These are phyloP conservation scores for Gymnothorax reevesii DNA, from an alignment of 2,797 vertebrate species.

Conservation along the genomic window DNA sequence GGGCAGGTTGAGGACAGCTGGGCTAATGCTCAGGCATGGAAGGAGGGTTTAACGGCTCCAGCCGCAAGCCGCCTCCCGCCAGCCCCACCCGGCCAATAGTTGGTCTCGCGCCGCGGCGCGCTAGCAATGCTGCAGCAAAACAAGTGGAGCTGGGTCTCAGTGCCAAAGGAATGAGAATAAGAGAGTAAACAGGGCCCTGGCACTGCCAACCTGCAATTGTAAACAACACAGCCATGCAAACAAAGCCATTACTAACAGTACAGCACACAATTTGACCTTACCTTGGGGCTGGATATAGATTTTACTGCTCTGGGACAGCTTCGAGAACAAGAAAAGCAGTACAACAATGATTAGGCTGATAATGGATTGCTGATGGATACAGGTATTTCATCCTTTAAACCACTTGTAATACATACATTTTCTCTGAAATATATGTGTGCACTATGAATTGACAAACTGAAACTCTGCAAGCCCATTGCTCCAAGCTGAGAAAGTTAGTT, in stretches of 20 bases:
- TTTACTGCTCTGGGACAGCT: slow-evolving; percentile 81
- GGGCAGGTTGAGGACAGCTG: neutral
- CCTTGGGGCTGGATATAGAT: slow-evolving; percentile 91
- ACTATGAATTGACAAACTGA: neutral
- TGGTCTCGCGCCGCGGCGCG: neutral
- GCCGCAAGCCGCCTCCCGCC: neutral
- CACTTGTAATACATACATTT: neutral
- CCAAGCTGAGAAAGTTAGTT: neutral
- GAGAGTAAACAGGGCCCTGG: slow-evolving; percentile 38
- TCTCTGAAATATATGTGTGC: neutral
- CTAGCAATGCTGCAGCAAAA: neutral
- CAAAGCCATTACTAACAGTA: slow-evolving; percentile 31
- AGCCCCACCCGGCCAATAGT: neutral
- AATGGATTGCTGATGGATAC: neutral
- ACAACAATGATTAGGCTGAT: slow-evolving; percentile 35
- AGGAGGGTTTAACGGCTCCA: neutral
- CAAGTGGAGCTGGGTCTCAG: neutral
- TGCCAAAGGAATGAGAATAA: neutral
- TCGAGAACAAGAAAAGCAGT: slow-evolving; percentile 49
- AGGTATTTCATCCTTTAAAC: neutral
- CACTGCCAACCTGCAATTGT: slow-evolving; percentile 53
- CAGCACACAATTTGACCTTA: slow-evolving; percentile 61
- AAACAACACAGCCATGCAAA: slow-evolving; percentile 43
- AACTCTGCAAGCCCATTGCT: neutral
- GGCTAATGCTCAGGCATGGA: neutral